Evolutionary conservation across 2,797 vertebrate genomes (phyloP), one percentile per base, ranked within the genome.

Genomic region (Sebastes iracundus): DNA sequence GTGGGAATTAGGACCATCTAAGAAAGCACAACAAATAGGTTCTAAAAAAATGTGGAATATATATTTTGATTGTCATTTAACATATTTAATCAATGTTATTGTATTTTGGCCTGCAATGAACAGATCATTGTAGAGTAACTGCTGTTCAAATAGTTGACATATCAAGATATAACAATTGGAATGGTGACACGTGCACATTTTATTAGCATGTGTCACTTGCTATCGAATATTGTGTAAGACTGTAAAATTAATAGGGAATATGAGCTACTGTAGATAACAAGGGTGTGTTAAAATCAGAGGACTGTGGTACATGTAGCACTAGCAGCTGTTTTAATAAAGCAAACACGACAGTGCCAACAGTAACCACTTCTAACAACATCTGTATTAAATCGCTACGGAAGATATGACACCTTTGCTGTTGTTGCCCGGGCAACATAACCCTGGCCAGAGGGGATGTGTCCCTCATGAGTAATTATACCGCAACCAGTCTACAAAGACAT

Each of bases 381-480:
- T 88, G 77, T 66, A 75, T 79, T 67, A 71, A 85, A 88, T 84
- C 79, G 58, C 68, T 76, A 46, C 53, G 33, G 59, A 74, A 83
- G 38, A 77, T 80, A 90, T 81, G 89, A 90, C 87, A 89, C 80
- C 76, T 86, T 46, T 74, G 82, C 84, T 84, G 82, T 79, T 86
- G 92, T 91, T 92, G 78, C 82, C 83, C 46, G 25, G 83, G 84
- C 65, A 88, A 90, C 83, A 73, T 76, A 79, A 84, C 77, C 77
- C 63, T 63, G 80, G 81, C 86, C 81, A 81, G 83, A 87, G 75
- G 75, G 72, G 77, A 77, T 61, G 65, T 83, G 84, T 91, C 90
- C 86, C 87, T 77, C 77, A 85, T 88, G 89, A 89, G 82, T 89
- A 87, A 91, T 89, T 90, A 89, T 87, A 69, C 79, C 85, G 84